phyloP scores from a whole-genome alignment of 2,797 vertebrate genomes.

The Dromococcyx pavoninus region DNA sequence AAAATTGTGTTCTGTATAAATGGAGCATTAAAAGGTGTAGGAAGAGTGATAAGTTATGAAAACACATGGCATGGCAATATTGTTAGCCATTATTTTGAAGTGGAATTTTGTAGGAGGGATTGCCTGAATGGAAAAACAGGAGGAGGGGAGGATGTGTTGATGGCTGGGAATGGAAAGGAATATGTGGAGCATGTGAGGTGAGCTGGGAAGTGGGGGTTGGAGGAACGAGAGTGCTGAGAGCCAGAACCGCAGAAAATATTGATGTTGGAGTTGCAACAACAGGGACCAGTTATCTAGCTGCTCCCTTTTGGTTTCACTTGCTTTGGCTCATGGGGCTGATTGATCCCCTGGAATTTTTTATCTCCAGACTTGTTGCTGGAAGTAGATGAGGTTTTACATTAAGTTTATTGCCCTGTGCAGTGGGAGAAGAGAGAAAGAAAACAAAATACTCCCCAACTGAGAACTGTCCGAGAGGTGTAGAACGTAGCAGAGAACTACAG shows the following conservation, averaged over 20 bases:
- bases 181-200: slow-evolving; percentile 42
- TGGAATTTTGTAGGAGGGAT: slow-evolving; percentile 57
- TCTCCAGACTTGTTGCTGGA: slow-evolving; percentile 3
- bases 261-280: not conserved
- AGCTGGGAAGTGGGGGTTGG: not conserved
- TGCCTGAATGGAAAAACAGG: slow-evolving; percentile 42
- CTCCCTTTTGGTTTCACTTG: slow-evolving; percentile 33
- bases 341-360: slow-evolving; percentile 24
- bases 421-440: slow-evolving; percentile 29
- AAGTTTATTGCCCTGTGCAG: slow-evolving; percentile 11
- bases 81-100: slow-evolving; percentile 50
- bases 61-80: slow-evolving; percentile 48
- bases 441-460: not conserved
- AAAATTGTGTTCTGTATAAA: not conserved
- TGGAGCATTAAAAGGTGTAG: not conserved
- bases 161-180: not conserved
- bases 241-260: not conserved
- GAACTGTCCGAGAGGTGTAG: not conserved
- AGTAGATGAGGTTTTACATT: not conserved
- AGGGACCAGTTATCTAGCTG: slow-evolving; percentile 7
- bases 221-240: not conserved
- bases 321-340: slow-evolving; percentile 10
- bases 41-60: slow-evolving; percentile 34
- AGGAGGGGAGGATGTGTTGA: slow-evolving; percentile 31
- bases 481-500: not conserved